These are phyloP conservation scores for Vanacampus margaritifer DNA, from an alignment of 2,113 vertebrate species.

Conservation along the genomic window DNA sequence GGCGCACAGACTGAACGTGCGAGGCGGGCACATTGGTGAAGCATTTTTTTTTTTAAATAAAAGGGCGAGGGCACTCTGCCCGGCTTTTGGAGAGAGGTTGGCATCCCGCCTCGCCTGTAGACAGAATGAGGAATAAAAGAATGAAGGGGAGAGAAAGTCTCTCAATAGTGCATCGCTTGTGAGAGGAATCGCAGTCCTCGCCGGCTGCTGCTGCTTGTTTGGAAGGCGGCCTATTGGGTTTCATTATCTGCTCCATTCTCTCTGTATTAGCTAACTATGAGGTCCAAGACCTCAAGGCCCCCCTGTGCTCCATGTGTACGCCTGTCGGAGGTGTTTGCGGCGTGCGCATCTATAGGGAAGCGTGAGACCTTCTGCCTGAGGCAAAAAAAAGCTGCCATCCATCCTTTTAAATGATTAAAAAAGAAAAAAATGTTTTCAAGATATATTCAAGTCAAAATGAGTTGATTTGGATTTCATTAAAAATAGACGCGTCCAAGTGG, in stretches of 20 bases:
- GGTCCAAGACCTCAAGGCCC: constrained; percentile 47
- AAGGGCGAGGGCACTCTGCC: constrained; percentile 74
- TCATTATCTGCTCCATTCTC: constrained; percentile 65
- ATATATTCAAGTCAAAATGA: neutral
- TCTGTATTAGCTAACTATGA: constrained; percentile 57
- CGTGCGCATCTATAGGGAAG: constrained; percentile 19
- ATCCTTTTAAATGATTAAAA: neutral
- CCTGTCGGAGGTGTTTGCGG: constrained; percentile 50
- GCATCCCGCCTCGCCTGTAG: constrained; percentile 69
- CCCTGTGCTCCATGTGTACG: constrained; percentile 11
- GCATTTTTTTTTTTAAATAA: constrained; percentile 68
- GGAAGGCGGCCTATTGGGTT: constrained; percentile 56
- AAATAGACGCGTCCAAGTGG: neutral
- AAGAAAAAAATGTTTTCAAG: neutral
- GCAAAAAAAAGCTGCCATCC: constrained; percentile 14
- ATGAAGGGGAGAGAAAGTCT: constrained; percentile 62
- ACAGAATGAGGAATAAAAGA: constrained; percentile 76
- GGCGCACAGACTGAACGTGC: constrained; percentile 54
- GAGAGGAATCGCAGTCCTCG: constrained; percentile 49
- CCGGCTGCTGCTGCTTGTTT: constrained; percentile 46
- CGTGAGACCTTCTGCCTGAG: constrained; percentile 17
- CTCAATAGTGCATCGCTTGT: constrained; percentile 70
- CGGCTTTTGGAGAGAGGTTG: constrained; percentile 73
- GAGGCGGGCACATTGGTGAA: constrained; percentile 55
- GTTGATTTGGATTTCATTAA: neutral